A percentile compares a stretch with the other conserved stretches of the same genome.
Evolutionary conservation across 2,888 invertebrate genomes (phyloP).

Genomic region (Caenorhabditis macrosperma): DNA sequence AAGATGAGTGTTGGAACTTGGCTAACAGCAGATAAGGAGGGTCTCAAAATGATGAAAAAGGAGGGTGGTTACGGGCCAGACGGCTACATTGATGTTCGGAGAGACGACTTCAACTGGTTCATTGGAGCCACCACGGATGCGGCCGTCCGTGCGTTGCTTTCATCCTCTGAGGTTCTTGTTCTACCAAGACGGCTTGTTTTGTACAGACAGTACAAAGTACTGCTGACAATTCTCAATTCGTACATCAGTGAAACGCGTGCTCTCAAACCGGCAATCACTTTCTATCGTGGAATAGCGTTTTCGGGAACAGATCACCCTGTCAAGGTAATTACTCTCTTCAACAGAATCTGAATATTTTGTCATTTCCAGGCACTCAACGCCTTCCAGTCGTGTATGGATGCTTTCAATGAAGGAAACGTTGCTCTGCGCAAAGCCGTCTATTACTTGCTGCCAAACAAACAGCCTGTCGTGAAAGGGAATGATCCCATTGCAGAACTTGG

Average conservation of each 20-base stretch:
- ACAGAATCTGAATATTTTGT: too few species aligned
- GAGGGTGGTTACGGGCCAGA: constrained; percentile 51
- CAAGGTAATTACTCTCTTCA: too few species aligned
- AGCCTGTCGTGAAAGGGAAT: not conserved
- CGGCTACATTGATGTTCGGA: constrained; percentile 15
- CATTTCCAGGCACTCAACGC: constrained; percentile 50
- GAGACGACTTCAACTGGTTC: constrained; percentile 53
- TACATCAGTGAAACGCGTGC: constrained; percentile 53
- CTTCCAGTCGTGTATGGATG: constrained; percentile 64
- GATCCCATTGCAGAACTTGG: constrained; percentile 42
- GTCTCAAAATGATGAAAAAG: constrained; percentile 33
- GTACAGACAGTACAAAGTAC: constrained; percentile 27
- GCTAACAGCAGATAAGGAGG: constrained; percentile 48
- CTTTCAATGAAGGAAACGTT: constrained; percentile 61
- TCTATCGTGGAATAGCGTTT: constrained; percentile 72
- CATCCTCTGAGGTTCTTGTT: constrained; percentile 48
- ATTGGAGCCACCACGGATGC: constrained; percentile 47
- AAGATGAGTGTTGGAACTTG: constrained; percentile 57
- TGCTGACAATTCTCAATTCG: constrained; percentile 38
- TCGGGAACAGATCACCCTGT: constrained; percentile 70
- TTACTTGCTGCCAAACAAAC: constrained; percentile 36
- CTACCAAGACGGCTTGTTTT: constrained; percentile 29
- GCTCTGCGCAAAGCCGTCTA: constrained; percentile 68
- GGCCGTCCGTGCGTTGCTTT: constrained; percentile 49
- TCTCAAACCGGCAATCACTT: constrained; percentile 57